These are phyloP conservation scores for western clawed frog (Xenopus tropicalis) DNA, from an alignment of 2,113 vertebrate species.

Conservation along the genomic window DNA sequence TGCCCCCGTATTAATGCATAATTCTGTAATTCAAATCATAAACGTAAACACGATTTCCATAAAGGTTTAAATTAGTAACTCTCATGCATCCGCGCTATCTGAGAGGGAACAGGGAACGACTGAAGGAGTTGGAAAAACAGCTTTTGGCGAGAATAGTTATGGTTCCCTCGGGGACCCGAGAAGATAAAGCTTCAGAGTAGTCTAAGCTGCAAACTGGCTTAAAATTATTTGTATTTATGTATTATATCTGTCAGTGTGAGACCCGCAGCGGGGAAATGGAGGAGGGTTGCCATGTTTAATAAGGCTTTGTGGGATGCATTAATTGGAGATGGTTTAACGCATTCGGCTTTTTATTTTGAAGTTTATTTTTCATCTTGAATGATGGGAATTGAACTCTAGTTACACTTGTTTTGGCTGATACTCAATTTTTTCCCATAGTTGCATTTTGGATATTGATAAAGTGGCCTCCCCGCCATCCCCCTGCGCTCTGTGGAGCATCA, in stretches of 20 bases:
- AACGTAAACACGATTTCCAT: conserved; percentile 37
- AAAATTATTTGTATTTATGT: conserved; percentile 31
- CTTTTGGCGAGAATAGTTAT: conserved; percentile 42
- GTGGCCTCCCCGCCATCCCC: too few relatives aligned
- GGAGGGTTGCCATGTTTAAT: neutral
- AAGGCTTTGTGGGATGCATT: neutral
- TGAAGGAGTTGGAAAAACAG: conserved; percentile 42
- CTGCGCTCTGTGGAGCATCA: too few relatives aligned
- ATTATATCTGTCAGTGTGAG: conserved; percentile 23
- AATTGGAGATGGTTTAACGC: too few relatives aligned
- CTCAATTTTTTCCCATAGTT: too few relatives aligned
- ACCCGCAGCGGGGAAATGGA: conserved; percentile 8
- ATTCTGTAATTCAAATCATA: conserved; percentile 38
- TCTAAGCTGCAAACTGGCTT: conserved; percentile 34
- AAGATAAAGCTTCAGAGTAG: conserved; percentile 35
- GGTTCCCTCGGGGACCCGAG: conserved; percentile 25
- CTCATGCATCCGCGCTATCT: conserved; percentile 32
- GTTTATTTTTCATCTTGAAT: too few relatives aligned
- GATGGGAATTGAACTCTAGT: too few relatives aligned
- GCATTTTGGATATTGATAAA: too few relatives aligned
- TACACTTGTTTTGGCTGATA: too few relatives aligned
- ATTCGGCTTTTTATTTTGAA: too few relatives aligned
- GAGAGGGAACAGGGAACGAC: conserved; percentile 30
- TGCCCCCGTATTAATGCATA: conserved; percentile 17
- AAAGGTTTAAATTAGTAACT: conserved; percentile 34